Conservation (phyloP, 2,888 invertebrate genomes). For the Agonopterix arenella region DNA sequence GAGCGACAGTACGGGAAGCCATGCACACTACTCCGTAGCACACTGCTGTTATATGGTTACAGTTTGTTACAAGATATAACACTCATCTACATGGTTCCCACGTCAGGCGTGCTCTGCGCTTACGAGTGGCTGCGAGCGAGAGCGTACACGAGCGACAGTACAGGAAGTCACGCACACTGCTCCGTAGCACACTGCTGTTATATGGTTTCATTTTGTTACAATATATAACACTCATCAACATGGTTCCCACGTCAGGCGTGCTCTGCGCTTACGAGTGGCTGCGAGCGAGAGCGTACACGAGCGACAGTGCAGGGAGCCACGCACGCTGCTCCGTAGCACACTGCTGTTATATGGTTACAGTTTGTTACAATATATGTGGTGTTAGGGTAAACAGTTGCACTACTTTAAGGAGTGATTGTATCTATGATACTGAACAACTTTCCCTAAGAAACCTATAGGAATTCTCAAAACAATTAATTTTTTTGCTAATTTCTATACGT, state of each 20-base stretch:
- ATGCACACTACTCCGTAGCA: slow-evolving; percentile 59
- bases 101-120: slow-evolving; percentile 62
- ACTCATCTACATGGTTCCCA: slow-evolving; percentile 78
- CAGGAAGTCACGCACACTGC: slow-evolving; percentile 57
- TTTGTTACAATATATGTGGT: too few relatives aligned
- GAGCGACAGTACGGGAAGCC: slow-evolving; percentile 29
- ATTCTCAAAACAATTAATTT: too few relatives aligned
- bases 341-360: slow-evolving; percentile 52
- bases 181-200: slow-evolving; percentile 64
- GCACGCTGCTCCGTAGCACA: slow-evolving; percentile 63
- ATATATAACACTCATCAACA: slow-evolving; percentile 46
- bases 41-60: slow-evolving; percentile 58
- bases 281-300: slow-evolving; percentile 42
- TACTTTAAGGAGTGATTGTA: too few relatives aligned
- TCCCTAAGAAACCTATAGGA: too few relatives aligned
- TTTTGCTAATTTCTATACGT: too few relatives aligned
- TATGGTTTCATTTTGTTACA: slow-evolving; percentile 20
- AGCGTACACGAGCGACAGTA: slow-evolving; percentile 25
- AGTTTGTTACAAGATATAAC: too few relatives aligned
- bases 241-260: slow-evolving; percentile 78
- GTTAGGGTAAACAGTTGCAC: too few relatives aligned
- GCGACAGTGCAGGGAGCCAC: slow-evolving; percentile 28
- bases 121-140: slow-evolving; percentile 65
- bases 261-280: slow-evolving; percentile 64
- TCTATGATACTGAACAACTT: too few relatives aligned